Evolutionary conservation across 1,140 invertebrate genomes (phyloP), one percentile per base, ranked within the genome.

Genomic region (Anastatus disparis): DNA sequence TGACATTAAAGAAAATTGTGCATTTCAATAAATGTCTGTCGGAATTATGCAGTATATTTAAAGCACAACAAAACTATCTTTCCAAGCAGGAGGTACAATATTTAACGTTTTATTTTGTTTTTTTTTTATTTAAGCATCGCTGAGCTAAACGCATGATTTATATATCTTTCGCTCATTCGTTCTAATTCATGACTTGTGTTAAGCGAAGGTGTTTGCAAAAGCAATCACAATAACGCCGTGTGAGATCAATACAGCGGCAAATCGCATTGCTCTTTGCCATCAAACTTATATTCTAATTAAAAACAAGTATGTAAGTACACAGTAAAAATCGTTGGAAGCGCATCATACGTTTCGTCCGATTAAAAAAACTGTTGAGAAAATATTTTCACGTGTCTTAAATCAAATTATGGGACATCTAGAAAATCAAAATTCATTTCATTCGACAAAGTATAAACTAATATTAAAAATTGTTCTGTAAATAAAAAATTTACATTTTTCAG

Each of bases 281-380:
- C 53, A 70, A 78, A 79, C 76, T 78, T 81, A 79, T 73, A 71
- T 46, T 73, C 75, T 78, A 79, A 77, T 78, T 78, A 73, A 77
- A 79, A 62, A 76, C 74, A 76, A 74, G 58, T 52, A 53, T 73
- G 71, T 81, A 81, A 81, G 79, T 81, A 80, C 79, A 73, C 44
- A 70, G 40, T 70, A 40, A 76, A 76, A 72, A 64, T 72, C 71
- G 52, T 73, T 73, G 71, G 61, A 73, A 73, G 67, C 67, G 55
- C 53, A 63, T 70, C 29, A 50, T 61, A 55, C 40, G 20, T 55
- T 62, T 62, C 59, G 22, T 46, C 27, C 29, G 22, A 62, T 40
- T 38, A 2, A 31, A 52, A 64, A 38, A 62, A 44, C 12, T 7
- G 3, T 20, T 48, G 3, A 17, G 29, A 31, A n/a, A n/a, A n/a